A percentile compares a stretch with the other conserved stretches of the same genome.
Conservation (phyloP, 2,888 invertebrate species). For the Glomeris marginata region DNA sequence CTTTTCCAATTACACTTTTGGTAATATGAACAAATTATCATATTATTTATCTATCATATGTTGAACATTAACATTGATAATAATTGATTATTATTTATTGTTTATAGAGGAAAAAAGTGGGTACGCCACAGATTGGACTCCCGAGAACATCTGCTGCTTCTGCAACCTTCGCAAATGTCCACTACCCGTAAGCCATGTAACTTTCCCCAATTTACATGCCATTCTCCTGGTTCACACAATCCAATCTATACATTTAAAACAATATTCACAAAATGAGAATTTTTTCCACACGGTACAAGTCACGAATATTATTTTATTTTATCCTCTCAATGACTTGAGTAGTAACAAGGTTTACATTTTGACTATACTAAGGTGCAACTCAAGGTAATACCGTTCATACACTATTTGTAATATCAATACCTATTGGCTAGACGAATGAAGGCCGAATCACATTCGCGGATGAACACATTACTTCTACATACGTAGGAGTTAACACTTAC, state of each 20-base stretch:
- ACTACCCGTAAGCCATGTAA: constrained; percentile 17
- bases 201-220: background rate
- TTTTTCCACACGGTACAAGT: background rate
- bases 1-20: constrained; percentile 16
- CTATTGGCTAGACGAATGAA: too few species aligned
- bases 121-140: constrained; percentile 18
- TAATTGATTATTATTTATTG: background rate
- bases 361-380: too few species aligned
- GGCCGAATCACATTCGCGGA: too few species aligned
- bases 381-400: too few species aligned
- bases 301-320: background rate
- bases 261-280: background rate
- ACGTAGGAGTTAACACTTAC: too few species aligned
- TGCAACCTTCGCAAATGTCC: constrained; percentile 19
- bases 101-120: constrained; percentile 17
- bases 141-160: constrained; percentile 19
- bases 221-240: background rate
- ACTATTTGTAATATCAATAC: too few species aligned
- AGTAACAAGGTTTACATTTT: too few species aligned
- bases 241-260: background rate
- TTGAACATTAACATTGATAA: too few species aligned
- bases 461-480: too few species aligned
- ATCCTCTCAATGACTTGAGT: background rate
- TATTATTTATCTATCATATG: too few species aligned
- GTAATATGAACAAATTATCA: background rate